These are phyloP conservation scores for Myotis pilosus DNA, from an alignment of 2,797 vertebrate species.

Conservation along the genomic window DNA sequence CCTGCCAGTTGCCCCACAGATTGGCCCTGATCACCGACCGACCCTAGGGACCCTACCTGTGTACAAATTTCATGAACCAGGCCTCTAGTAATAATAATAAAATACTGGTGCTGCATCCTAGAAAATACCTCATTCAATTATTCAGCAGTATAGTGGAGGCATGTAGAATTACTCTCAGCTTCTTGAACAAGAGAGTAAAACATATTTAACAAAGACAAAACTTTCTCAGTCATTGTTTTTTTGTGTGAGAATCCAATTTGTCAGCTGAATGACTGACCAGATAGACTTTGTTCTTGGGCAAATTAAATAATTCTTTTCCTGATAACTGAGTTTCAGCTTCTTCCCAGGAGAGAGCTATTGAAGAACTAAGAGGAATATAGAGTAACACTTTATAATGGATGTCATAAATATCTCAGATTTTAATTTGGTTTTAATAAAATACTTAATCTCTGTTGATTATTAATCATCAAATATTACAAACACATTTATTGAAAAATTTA, in stretches of 20 bases:
- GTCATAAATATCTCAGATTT: conserved; percentile 77
- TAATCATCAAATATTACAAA: conserved; percentile 71
- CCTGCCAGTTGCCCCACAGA: too few relatives aligned
- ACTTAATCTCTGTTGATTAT: conserved; percentile 75
- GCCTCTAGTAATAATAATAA: neutral
- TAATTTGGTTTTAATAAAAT: conserved; percentile 78
- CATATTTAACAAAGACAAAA: neutral
- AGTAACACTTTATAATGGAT: conserved; percentile 65
- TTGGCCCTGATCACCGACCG: too few relatives aligned
- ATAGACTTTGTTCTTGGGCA: conserved; percentile 50
- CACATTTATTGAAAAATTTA: conserved; percentile 69
- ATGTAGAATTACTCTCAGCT: conserved; percentile 18
- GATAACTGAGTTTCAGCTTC: conserved; percentile 27
- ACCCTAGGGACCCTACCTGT: too few relatives aligned
- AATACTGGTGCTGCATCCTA: neutral
- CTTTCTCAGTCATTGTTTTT: neutral
- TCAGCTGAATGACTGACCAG: conserved; percentile 51
- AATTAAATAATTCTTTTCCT: conserved; percentile 62
- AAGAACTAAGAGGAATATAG: conserved; percentile 55
- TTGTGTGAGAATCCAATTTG: conserved; percentile 3
- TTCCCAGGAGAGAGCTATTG: conserved; percentile 63
- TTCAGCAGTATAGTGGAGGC: neutral
- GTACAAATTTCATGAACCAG: too few relatives aligned
- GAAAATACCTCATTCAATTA: conserved; percentile 33
- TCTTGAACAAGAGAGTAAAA: conserved; percentile 22